A percentile compares a stretch with the other conserved stretches of the same genome.
Conservation (phyloP, 2,113 vertebrate genomes). For the Falcunculus frontatus region DNA sequence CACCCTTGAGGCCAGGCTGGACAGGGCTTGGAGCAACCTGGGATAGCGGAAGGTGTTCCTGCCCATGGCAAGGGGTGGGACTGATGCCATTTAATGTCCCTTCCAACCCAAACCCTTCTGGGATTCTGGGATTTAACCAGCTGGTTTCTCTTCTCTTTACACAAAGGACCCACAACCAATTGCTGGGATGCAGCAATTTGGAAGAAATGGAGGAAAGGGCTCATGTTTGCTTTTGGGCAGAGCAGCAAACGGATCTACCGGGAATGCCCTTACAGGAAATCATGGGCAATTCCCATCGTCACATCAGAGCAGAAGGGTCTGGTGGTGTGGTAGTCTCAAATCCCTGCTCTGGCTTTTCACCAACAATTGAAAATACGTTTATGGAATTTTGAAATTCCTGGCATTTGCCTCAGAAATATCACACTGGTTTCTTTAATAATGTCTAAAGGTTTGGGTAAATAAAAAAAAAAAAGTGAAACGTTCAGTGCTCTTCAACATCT, state of each 20-base stretch:
- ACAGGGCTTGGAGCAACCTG: background rate
- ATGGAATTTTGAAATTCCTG: background rate
- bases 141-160: background rate
- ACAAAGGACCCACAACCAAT: background rate
- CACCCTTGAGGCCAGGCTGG: background rate
- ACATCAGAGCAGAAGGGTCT: background rate
- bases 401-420: constrained; percentile 14
- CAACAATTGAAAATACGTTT: background rate
- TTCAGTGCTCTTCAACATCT: background rate
- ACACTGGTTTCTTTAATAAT: background rate
- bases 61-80: background rate
- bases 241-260: fast-evolving
- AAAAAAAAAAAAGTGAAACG: background rate
- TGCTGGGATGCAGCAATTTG: background rate
- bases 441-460: background rate
- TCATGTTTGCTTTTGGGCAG: background rate
- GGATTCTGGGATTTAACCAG: background rate
- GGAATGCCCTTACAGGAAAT: background rate
- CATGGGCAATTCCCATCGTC: background rate
- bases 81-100: background rate
- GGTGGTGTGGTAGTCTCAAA: background rate
- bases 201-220: background rate
- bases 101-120: too few relatives aligned
- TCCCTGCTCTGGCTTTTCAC: background rate
- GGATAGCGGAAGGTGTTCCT: background rate